Percentiles rank a stretch among this genome's conserved stretches.
phyloP scores from a whole-genome alignment of 2,888 invertebrate species.

The Abrostola tripartita region DNA sequence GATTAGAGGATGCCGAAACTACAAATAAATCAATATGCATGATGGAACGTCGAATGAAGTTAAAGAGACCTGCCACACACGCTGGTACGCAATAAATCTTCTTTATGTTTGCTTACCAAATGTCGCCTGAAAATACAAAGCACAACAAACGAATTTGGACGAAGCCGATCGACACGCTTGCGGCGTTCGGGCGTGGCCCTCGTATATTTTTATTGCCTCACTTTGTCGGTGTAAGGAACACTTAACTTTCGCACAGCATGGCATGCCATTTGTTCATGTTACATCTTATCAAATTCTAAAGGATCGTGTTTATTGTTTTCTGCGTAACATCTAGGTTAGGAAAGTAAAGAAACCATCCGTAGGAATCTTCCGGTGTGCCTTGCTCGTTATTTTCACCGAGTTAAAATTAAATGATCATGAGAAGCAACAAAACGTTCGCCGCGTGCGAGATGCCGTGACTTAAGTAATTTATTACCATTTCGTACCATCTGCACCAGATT shows the following conservation, averaged over 20 bases:
- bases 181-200: constrained; percentile 73
- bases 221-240: constrained; percentile 72
- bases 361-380: constrained; percentile 12
- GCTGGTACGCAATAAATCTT: constrained; percentile 80
- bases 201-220: constrained; percentile 77
- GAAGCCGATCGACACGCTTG: constrained; percentile 73
- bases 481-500: constrained; percentile 74
- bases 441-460: constrained; percentile 62
- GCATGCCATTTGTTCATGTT: constrained; percentile 65
- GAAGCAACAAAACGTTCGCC: constrained; percentile 61
- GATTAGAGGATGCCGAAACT: constrained; percentile 45
- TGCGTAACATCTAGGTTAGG: constrained; percentile 17
- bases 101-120: constrained; percentile 81
- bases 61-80: constrained; percentile 74
- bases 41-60: constrained; percentile 62
- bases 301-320: constrained; percentile 52
- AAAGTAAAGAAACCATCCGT: constrained; percentile 7
- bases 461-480: constrained; percentile 74
- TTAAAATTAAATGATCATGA: constrained; percentile 63
- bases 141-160: constrained; percentile 74
- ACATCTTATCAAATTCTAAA: constrained; percentile 62
- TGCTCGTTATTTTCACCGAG: constrained; percentile 47
- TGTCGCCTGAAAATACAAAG: constrained; percentile 74
- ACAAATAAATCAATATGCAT: constrained; percentile 62
- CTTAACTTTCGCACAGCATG: constrained; percentile 71